Evolutionary conservation across 1,140 invertebrate genomes (phyloP).

Genomic region (Manduca sexta): DNA sequence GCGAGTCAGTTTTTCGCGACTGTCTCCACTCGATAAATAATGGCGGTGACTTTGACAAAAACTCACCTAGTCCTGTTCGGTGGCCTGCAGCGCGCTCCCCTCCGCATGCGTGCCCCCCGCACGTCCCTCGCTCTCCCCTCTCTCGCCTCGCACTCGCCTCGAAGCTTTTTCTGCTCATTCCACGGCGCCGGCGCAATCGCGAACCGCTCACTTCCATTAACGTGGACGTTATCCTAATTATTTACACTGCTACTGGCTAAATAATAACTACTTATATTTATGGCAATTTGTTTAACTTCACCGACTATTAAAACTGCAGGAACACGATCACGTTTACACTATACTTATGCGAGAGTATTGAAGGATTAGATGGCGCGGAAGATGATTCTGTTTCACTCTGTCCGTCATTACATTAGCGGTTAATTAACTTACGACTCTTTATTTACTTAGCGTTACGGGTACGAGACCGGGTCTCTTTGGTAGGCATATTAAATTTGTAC

Average conservation of each 20-base stretch:
- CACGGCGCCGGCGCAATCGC: slow-evolving; percentile 57
- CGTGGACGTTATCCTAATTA: slow-evolving; percentile 57
- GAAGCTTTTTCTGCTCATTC: slow-evolving; percentile 64
- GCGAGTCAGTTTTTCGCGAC: slow-evolving; percentile 68
- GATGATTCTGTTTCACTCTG: slow-evolving; percentile 46
- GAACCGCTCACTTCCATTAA: slow-evolving; percentile 57
- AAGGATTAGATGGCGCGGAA: slow-evolving; percentile 64
- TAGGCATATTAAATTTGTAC: slow-evolving; percentile 74
- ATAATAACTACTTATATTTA: slow-evolving; percentile 71
- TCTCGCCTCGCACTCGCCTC: slow-evolving; percentile 33
- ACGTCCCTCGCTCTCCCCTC: slow-evolving; percentile 13
- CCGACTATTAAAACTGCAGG: slow-evolving; percentile 70
- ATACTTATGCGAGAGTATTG: slow-evolving; percentile 70
- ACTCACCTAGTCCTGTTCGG: slow-evolving; percentile 69
- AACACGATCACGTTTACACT: slow-evolving; percentile 71
- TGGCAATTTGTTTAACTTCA: slow-evolving; percentile 73
- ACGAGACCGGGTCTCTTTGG: slow-evolving; percentile 75
- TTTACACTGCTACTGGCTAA: slow-evolving; percentile 65
- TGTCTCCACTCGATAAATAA: slow-evolving; percentile 71
- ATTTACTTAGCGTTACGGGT: slow-evolving; percentile 66
- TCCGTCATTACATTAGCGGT: slow-evolving; percentile 44
- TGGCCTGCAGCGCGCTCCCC: slow-evolving; percentile 58
- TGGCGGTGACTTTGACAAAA: slow-evolving; percentile 70
- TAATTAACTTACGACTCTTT: slow-evolving; percentile 64
- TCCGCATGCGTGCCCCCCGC: slow-evolving; percentile 12